Evolutionary conservation across 1,140 invertebrate species (phyloP), one percentile per base, ranked within the genome.

Genomic region (Ips nitidus): DNA sequence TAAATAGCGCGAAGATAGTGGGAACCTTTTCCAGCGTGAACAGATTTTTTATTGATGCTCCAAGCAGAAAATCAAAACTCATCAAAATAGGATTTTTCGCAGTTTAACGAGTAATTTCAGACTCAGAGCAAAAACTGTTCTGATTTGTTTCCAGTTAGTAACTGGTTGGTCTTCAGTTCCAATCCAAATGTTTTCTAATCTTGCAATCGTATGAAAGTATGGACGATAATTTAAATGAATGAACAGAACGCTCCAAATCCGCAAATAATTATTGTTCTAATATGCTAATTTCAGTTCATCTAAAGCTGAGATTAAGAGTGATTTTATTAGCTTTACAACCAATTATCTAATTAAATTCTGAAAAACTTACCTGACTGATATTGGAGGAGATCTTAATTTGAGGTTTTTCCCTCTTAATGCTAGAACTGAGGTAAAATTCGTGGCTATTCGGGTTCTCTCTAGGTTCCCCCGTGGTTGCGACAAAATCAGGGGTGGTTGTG

Each of bases 331-430:
- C 22, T 22, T 22, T 22, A 22, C 22, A 22, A 22, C 22, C 22
- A 22, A 22, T 22, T 22, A 22, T 22, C 22, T 22, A 22, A 22
- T 22, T 22, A 22, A 22, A 22, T 22, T 22, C 22, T 22, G 22
- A 22, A 22, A n/a, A 5, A 79, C 84, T 85, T 75, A 85, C 85
- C 83, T 86, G 84, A 69, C 82, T 82, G 53, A 83, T 81, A 70
- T 81, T 85, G 53, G 83, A 83, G 3, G 82, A 82, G 37, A 85
- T 78, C 76, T 85, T 85, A 68, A 85, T 83, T 75, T 84, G 83
- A 47, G 84, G 84, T 74, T 84, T 83, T 75, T 80, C 79, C 53
- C 74, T 72, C 68, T 76, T 81, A 52, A 42, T 70, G 50, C 7
- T 50, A 38, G 61, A 43, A 42, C 58, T 75, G 6, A 77, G 60